Percentiles rank a stretch among this genome's conserved stretches.
These are phyloP conservation scores for Ichneumoninae sp. DNA, from an alignment of 2,888 invertebrate genomes.

Conservation along the genomic window DNA sequence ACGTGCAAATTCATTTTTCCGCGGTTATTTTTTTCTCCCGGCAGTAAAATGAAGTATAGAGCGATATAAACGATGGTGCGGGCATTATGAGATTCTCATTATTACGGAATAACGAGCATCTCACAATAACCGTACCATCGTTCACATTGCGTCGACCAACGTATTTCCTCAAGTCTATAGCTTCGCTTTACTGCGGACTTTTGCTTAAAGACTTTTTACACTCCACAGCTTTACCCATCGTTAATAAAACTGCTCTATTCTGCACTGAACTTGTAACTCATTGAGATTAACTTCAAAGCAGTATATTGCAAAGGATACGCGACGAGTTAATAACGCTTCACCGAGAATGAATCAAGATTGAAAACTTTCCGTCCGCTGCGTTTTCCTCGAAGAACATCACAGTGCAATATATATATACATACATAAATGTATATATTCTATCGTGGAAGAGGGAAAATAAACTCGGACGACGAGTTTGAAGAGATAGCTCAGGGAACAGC, in stretches of 20 bases:
- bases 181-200: neutral
- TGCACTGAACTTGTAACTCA: neutral
- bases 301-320: neutral
- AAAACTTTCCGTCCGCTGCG: neutral
- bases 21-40: too few relatives aligned
- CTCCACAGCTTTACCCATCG: neutral
- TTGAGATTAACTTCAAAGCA: neutral
- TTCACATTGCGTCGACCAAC: neutral
- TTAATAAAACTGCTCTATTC: neutral
- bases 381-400: neutral
- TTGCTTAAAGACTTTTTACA: neutral
- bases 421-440: neutral
- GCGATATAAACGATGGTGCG: neutral
- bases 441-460: neutral
- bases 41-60: too few relatives aligned
- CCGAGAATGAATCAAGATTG: neutral
- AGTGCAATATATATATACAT: neutral
- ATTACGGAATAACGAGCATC: neutral
- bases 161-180: neutral
- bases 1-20: neutral
- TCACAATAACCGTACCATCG: neutral
- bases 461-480: neutral
- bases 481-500: neutral
- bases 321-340: conserved; percentile 3
- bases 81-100: neutral